Percentiles rank a stretch among this genome's conserved stretches.
phyloP scores from a whole-genome alignment of 2,888 invertebrate genomes.

The Cistogaster globosa region DNA sequence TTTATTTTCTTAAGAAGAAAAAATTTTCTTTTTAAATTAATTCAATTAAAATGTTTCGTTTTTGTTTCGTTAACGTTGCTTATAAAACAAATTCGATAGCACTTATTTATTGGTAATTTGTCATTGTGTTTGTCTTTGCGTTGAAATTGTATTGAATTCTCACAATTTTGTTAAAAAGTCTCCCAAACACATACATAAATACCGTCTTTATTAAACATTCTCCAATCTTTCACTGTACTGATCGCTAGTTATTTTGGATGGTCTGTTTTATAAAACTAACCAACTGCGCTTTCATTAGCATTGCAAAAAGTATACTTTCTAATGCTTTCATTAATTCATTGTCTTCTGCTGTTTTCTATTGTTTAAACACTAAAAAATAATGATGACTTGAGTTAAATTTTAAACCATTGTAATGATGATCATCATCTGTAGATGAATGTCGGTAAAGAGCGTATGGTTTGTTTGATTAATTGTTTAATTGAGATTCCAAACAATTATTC shows the following conservation, averaged over 20 bases:
- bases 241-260: neutral
- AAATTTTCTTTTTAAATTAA: slow-evolving; percentile 50
- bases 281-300: slow-evolving; percentile 68
- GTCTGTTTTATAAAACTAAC: slow-evolving; percentile 46
- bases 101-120: slow-evolving; percentile 70
- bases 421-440: slow-evolving; percentile 24
- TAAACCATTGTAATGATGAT: slow-evolving; percentile 21
- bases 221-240: neutral
- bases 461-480: slow-evolving; percentile 72
- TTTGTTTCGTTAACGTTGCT: slow-evolving; percentile 17
- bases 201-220: neutral
- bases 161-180: slow-evolving; percentile 40
- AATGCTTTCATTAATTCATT: slow-evolving; percentile 60
- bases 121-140: slow-evolving; percentile 47
- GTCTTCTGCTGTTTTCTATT: slow-evolving; percentile 42
- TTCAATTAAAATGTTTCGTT: slow-evolving; percentile 64
- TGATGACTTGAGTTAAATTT: slow-evolving; percentile 53
- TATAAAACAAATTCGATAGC: slow-evolving; percentile 54
- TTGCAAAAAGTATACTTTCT: slow-evolving; percentile 67
- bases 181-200: neutral
- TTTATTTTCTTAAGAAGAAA: neutral
- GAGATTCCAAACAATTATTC: slow-evolving; percentile 68
- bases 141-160: slow-evolving; percentile 28
- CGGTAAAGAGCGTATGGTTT: slow-evolving; percentile 40
- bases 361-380: slow-evolving; percentile 16